Evolutionary conservation across 2,113 vertebrate genomes (phyloP), one percentile per base, ranked within the genome.

Genomic region (Prunella fulvescens): DNA sequence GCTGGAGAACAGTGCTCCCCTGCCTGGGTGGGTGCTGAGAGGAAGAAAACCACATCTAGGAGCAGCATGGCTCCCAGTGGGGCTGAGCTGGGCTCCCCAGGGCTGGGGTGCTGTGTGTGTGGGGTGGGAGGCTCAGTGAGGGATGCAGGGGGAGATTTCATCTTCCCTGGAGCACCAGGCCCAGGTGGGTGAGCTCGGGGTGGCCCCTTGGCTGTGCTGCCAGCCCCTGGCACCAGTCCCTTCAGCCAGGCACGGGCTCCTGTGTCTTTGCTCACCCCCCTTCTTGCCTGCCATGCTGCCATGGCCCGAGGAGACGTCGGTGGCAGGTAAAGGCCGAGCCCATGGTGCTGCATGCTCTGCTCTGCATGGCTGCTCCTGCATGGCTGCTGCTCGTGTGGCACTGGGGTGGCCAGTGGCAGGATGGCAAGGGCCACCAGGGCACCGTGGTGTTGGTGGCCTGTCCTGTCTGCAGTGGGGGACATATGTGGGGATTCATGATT

Each of bases 241-340:
- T n/a, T 22, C 40, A 31, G 89, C 51, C 3, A 7, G 91, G 79
- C 31, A 2, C 1, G 1, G 4, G 65, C 51, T 69, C 35, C 9
- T 3, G 61, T 72, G 56, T 69, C 69, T 84, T 51, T 93, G 95
- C 93, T 96, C 94, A 95, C 81, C 54, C 90, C 65, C 51, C 47
- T 97, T 97, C 93, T 95, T 95, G 65, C 94, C 88, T 0, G 50
- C 76, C 96, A 97, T 79, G 96, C 96, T 96, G 87, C 94, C 94
- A 28, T 8, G 90, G 72, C 93, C 92, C 0, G 96, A 97, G 89
- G 95, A 95, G 50, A 95, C 93, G 2, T 76, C 94, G 8, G 71
- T 91, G 74, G 82, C 94, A 97, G 97, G 97, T 97, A 97, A 97
- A 73, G 67, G 73, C 44, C 35, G 0, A 78, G 84, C 48, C 81